Conservation (phyloP, 2,888 invertebrate species). For the Alviniconcha strummeri region DNA sequence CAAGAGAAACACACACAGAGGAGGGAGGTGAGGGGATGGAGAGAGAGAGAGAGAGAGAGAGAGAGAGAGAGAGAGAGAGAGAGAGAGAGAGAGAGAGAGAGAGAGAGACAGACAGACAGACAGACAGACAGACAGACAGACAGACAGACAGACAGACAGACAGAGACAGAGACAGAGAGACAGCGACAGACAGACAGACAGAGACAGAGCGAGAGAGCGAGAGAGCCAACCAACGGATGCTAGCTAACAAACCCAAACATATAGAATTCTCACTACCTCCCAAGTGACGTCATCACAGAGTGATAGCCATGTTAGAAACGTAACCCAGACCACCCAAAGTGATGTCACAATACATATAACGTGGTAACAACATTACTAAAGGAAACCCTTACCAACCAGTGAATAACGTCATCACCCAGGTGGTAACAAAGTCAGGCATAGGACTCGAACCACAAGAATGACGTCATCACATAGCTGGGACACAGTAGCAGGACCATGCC, state of each 20-base stretch:
- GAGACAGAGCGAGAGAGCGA: not conserved
- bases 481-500: no score
- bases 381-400: no score
- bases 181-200: not conserved
- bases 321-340: no score
- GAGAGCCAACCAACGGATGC: not conserved
- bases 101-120: not conserved
- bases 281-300: no score
- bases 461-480: no score
- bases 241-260: not conserved
- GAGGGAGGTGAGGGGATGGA: not conserved
- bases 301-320: no score
- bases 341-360: no score
- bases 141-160: not conserved
- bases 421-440: no score
- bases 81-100: not conserved
- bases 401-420: no score
- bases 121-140: not conserved
- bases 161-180: slow-evolving; percentile 22
- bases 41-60: not conserved
- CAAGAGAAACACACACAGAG: not conserved
- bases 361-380: no score
- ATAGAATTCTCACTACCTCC: not conserved
- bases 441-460: no score
- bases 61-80: not conserved